phyloP scores from a whole-genome alignment of 1,140 invertebrate genomes.

The Papilio polytes region DNA sequence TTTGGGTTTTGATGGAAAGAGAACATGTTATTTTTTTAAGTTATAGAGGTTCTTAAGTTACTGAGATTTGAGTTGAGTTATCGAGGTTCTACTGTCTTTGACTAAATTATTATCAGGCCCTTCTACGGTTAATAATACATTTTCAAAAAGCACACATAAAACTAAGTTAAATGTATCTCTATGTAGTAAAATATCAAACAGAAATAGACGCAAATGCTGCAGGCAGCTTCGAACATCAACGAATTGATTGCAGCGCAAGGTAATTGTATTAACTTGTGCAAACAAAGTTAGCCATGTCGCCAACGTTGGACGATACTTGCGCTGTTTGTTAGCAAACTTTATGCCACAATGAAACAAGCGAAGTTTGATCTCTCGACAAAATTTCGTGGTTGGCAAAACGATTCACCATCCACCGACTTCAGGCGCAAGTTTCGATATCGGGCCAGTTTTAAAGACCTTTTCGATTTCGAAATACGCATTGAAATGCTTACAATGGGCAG shows the following conservation, averaged over 20 bases:
- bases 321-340: conserved; percentile 48
- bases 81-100: too few species aligned
- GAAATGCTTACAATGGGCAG: conserved; percentile 45
- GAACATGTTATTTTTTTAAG: too few species aligned
- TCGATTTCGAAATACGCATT: conserved; percentile 28
- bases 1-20: too few species aligned
- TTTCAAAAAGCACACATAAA: neutral
- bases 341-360: conserved; percentile 58
- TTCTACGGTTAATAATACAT: neutral
- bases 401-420: conserved; percentile 62
- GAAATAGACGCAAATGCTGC: neutral
- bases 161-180: neutral
- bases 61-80: too few species aligned
- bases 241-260: conserved; percentile 36
- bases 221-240: neutral
- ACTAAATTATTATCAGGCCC: neutral
- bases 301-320: conserved; percentile 45
- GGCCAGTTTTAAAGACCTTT: conserved; percentile 51
- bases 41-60: too few species aligned
- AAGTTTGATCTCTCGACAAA: conserved; percentile 68
- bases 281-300: conserved; percentile 46
- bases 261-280: conserved; percentile 38
- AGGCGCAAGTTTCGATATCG: conserved; percentile 50
- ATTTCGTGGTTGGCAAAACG: conserved; percentile 66
- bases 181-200: neutral